Percentiles rank a stretch among this genome's conserved stretches.
phyloP scores from a whole-genome alignment of 37 sponge, comb jelly and placozoan genomes.

The Geodia barretti region DNA sequence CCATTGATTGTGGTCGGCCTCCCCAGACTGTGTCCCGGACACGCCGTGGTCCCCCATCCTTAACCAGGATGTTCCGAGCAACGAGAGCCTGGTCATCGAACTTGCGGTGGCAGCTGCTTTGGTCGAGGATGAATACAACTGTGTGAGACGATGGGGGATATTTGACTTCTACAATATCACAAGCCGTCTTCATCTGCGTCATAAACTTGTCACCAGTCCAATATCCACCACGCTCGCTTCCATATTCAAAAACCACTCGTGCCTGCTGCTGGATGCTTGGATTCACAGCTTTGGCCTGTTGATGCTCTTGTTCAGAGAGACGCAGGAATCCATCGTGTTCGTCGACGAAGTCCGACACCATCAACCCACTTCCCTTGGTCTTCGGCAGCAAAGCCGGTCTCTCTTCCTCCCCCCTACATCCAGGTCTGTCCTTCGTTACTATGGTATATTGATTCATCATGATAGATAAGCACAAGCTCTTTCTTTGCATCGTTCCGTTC shows the following conservation, averaged over 20 bases:
- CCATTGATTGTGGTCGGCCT: neutral
- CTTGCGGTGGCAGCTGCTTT: constrained; percentile 11
- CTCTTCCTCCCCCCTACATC: constrained; percentile 8
- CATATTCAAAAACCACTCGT: no score
- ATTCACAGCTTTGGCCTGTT: neutral
- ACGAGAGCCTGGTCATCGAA: neutral
- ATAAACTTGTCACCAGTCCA: constrained; percentile 20
- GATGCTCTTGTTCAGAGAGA: neutral
- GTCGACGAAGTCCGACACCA: constrained; percentile 18
- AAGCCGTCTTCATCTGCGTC: neutral
- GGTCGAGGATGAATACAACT: neutral
- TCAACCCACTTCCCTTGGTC: constrained; percentile 9
- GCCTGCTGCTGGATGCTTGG: no score
- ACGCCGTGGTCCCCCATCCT: neutral
- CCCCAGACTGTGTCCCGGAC: constrained; percentile 14
- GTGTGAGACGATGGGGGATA: neutral
- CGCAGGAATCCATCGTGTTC: constrained; percentile 12
- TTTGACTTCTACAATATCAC: neutral
- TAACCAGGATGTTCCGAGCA: neutral
- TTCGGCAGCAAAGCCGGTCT: neutral
- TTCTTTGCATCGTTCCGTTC: neutral
- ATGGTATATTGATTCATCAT: constrained; percentile 16
- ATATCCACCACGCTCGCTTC: no score
- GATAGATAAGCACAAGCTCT: neutral
- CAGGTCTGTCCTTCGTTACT: constrained; percentile 19